Evolutionary conservation across 2,113 vertebrate species (phyloP).

Genomic region (Amia ocellicauda): DNA sequence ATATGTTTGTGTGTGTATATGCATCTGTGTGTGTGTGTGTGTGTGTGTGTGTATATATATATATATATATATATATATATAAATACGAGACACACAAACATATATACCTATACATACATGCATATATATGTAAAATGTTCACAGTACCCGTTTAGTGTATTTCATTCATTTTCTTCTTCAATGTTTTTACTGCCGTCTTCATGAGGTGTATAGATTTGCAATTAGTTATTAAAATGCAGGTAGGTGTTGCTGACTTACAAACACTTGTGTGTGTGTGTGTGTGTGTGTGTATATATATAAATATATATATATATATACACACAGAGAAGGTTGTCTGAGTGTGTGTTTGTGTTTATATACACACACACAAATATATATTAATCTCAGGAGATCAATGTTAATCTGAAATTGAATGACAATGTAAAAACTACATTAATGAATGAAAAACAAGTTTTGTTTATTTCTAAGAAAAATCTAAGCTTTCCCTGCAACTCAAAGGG

Average conservation of each 20-base stretch:
- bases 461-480: conserved; percentile 16
- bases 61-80: too few species aligned
- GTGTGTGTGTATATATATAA: conserved; percentile 41
- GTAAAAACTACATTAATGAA: conserved; percentile 36
- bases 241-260: conserved; percentile 29
- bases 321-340: too few species aligned
- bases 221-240: conserved; percentile 16
- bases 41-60: conserved; percentile 46
- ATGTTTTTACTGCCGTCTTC: conserved; percentile 66
- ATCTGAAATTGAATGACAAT: conserved; percentile 1
- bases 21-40: too few species aligned
- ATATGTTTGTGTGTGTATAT: too few species aligned
- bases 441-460: conserved; percentile 35
- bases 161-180: conserved; percentile 54
- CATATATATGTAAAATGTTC: conserved; percentile 45
- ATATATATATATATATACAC: too few species aligned
- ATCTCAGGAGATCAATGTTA: conserved; percentile 1
- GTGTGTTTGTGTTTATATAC: too few species aligned
- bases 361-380: too few species aligned
- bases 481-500: conserved; percentile 11
- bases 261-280: conserved; percentile 45
- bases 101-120: conserved; percentile 29
- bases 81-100: too few species aligned
- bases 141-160: conserved; percentile 74
- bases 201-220: conserved; percentile 39